phyloP scores from a whole-genome alignment of 35 echinoderm and acorn worm genomes.

The Lytechinus pictus region DNA sequence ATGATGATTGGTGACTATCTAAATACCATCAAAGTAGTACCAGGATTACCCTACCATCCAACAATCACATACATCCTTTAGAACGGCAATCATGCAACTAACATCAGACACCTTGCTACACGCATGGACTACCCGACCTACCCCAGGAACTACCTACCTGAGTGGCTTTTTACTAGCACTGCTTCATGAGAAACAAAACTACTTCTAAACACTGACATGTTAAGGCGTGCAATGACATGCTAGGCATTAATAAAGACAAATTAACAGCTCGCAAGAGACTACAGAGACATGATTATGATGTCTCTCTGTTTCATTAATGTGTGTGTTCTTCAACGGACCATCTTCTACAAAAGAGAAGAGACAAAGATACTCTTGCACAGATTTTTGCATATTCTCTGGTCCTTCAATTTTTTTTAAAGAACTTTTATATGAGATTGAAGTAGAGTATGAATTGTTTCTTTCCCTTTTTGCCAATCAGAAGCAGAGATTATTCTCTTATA shows the following conservation, averaged over 20 bases:
- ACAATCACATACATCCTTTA: slow-evolving; percentile 6
- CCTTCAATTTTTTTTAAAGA: slow-evolving; percentile 38
- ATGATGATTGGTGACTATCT: not conserved
- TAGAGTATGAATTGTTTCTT: slow-evolving; percentile 16
- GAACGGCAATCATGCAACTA: not conserved
- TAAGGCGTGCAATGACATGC: slow-evolving; percentile 35
- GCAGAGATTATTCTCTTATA: not conserved
- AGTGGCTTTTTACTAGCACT: slow-evolving; percentile 11
- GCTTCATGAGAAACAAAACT: slow-evolving; percentile 12
- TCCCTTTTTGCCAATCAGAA: not conserved
- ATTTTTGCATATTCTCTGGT: slow-evolving; percentile 42
- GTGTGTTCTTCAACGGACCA: slow-evolving; percentile 47
- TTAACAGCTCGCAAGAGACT: slow-evolving; percentile 35
- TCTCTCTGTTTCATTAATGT: slow-evolving; percentile 42
- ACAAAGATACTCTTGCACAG: slow-evolving; percentile 42
- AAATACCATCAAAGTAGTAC: not conserved
- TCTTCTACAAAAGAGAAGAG: slow-evolving; percentile 34
- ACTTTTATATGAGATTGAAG: slow-evolving; percentile 40
- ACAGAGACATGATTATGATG: not conserved
- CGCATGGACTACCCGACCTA: not conserved
- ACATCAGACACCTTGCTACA: not conserved
- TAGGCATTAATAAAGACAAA: slow-evolving; percentile 36
- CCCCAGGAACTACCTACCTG: not conserved
- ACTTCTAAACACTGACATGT: not conserved
- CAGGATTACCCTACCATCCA: not conserved